Conservation (phyloP, 2,113 vertebrate genomes). For the Caretta caretta region DNA sequence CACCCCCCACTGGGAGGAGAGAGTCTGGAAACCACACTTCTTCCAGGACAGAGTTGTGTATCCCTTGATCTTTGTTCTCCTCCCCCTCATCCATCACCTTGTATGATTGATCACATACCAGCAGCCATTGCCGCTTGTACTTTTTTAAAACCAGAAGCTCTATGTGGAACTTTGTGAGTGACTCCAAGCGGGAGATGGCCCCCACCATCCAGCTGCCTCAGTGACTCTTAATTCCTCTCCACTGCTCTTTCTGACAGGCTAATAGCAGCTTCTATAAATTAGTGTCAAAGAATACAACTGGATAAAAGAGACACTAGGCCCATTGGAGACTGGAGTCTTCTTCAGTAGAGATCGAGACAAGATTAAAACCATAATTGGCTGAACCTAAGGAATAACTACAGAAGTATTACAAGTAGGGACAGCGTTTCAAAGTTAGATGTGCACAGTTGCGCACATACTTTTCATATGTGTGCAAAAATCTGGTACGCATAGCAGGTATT, state of each 20-base stretch:
- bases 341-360: neutral
- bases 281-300: neutral
- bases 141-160: neutral
- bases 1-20: neutral
- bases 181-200: neutral
- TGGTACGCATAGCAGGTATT: neutral
- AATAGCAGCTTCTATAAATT: neutral
- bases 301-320: neutral
- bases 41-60: neutral
- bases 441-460: rapidly evolving
- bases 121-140: neutral
- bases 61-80: neutral
- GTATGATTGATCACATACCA: neutral
- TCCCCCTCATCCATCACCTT: neutral
- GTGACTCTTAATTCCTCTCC: neutral
- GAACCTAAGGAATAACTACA: neutral
- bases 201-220: neutral
- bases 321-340: neutral
- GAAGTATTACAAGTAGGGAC: neutral
- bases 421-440: neutral
- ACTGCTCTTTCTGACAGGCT: neutral
- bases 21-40: conserved; percentile 33
- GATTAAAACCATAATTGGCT: neutral
- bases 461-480: neutral
- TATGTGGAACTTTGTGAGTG: neutral